A percentile compares a stretch with the other conserved stretches of the same genome.
phyloP scores from a whole-genome alignment of 2,113 vertebrate species.

The Pangasianodon gigas region DNA sequence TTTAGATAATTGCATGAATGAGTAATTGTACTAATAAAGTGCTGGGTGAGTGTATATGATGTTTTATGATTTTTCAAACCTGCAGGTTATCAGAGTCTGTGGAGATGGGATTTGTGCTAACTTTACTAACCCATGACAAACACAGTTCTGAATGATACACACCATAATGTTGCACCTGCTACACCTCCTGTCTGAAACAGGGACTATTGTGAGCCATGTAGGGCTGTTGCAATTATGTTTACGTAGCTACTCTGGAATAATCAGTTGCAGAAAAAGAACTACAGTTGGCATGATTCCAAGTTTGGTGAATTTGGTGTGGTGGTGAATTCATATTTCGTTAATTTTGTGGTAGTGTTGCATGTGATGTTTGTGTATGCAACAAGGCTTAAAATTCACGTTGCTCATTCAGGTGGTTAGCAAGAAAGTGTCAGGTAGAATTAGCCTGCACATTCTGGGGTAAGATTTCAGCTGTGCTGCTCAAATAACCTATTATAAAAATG shows the following conservation, averaged over 20 bases:
- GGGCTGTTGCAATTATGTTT: neutral
- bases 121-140: neutral
- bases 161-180: neutral
- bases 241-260: neutral
- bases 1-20: neutral
- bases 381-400: neutral
- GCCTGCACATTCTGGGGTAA: neutral
- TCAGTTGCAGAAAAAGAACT: neutral
- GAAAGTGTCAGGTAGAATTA: neutral
- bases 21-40: neutral
- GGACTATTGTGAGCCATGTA: neutral
- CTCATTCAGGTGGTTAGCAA: neutral
- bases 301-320: neutral
- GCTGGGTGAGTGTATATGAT: neutral
- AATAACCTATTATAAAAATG: neutral
- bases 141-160: neutral
- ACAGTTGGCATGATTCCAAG: neutral
- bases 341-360: no score
- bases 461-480: neutral
- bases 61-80: neutral
- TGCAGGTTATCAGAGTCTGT: neutral
- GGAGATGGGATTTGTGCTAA: neutral
- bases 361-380: neutral
- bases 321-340: neutral
- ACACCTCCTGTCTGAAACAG: neutral